Conservation (phyloP, 2,113 vertebrate genomes). For the Menidia beryllina region DNA sequence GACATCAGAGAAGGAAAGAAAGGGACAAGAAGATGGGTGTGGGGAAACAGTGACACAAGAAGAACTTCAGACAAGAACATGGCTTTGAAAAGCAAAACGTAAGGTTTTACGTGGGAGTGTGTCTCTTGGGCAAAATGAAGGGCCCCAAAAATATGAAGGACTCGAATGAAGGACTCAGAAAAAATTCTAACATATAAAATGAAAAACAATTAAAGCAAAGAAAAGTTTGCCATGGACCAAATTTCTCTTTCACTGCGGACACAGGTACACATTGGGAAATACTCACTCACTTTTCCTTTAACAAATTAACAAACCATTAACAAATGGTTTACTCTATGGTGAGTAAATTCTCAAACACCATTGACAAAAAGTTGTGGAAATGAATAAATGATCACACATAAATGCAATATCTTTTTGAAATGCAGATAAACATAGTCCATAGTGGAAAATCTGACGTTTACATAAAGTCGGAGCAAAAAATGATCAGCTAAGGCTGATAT, state of each 20-base stretch:
- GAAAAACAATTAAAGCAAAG: neutral
- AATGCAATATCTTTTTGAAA: too few relatives aligned
- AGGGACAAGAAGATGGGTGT: constrained; percentile 31
- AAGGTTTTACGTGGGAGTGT: neutral
- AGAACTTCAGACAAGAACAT: constrained; percentile 1
- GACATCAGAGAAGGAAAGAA: constrained; percentile 24
- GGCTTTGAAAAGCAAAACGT: neutral
- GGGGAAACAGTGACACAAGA: constrained; percentile 17
- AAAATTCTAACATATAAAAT: neutral
- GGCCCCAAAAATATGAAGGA: constrained; percentile 7
- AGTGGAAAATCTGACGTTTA: too few relatives aligned
- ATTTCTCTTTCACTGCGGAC: neutral
- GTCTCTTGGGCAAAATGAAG: neutral
- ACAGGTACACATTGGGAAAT: neutral
- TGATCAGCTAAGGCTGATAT: too few relatives aligned
- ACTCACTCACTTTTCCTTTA: neutral
- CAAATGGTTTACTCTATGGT: neutral
- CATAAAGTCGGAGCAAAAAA: too few relatives aligned
- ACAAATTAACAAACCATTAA: too few relatives aligned
- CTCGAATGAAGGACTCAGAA: neutral
- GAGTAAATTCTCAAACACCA: neutral
- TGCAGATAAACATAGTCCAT: too few relatives aligned
- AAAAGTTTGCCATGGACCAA: neutral
- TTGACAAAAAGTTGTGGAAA: neutral
- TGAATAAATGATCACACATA: too few relatives aligned